These are phyloP conservation scores for Sus scrofa DNA, from an alignment of 2,113 vertebrate genomes.

Conservation along the genomic window DNA sequence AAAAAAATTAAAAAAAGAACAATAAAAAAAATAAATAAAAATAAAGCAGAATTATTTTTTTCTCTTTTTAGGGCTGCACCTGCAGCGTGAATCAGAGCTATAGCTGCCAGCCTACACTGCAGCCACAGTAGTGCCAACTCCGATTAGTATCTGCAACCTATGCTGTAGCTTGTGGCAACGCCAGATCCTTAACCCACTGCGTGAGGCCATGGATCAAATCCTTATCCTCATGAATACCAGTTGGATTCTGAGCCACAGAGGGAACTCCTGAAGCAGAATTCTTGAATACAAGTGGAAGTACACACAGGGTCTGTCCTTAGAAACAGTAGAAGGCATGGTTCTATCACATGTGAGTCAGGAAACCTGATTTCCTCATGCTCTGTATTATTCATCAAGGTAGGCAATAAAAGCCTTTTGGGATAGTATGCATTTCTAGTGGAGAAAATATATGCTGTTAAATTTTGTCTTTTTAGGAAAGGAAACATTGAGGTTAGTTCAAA, in stretches of 20 bases:
- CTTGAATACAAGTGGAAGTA: neutral
- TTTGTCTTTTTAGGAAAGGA: neutral
- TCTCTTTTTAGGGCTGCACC: too few relatives aligned
- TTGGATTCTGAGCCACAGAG: too few relatives aligned
- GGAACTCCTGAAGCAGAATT: neutral
- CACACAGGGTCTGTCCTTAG: fast-evolving
- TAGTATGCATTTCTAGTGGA: neutral
- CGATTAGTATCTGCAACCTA: too few relatives aligned
- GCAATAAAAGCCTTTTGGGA: neutral
- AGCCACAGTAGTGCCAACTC: too few relatives aligned
- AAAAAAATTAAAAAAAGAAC: too few relatives aligned
- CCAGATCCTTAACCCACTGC: too few relatives aligned
- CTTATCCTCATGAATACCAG: too few relatives aligned
- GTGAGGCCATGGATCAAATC: too few relatives aligned
- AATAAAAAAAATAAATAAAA: too few relatives aligned
- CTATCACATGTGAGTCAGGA: neutral
- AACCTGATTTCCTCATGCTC: neutral
- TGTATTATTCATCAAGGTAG: neutral
- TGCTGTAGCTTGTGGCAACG: too few relatives aligned
- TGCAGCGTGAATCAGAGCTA: too few relatives aligned
- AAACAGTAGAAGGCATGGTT: neutral
- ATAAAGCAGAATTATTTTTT: neutral
- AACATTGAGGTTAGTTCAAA: neutral
- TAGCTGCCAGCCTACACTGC: too few relatives aligned
- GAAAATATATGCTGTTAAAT: neutral